Base-by-base conservation (phyloP, 2,797 vertebrate genomes). In the Danio choprae region DNA sequence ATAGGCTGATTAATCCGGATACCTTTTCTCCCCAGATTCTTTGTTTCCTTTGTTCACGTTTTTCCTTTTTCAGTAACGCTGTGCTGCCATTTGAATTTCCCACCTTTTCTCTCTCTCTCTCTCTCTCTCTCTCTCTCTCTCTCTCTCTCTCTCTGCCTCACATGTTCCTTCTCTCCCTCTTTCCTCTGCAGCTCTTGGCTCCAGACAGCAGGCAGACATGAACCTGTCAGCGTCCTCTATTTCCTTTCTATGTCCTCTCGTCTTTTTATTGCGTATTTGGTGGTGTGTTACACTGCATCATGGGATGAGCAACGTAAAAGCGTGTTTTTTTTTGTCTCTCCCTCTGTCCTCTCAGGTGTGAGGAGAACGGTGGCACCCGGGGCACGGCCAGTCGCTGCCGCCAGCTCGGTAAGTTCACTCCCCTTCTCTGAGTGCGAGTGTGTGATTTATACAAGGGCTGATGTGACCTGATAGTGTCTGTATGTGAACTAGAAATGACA, bases 141-240 rank as follows among this genome's bases (percentile, higher is more conserved):
- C 74, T 81, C 60, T 53, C 65, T 74, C 73, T 67, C 18, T 22
- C 73, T 65, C 69, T 74, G 70, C 20, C 70, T 48, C 59, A 65
- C 38, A 46, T 50, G 29, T 44, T n/a, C 78, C 20, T 51, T 46
- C 59, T 40, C 74, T 50, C 59, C 75, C 36, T 58, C 74, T 77
- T 78, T 59, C 51, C 85, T 88, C 88, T 91, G 90, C 87, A 90
- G 90, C 90, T 92, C 90, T 92, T 88, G 84, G 85, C 90, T 92
- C 89, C 90, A 94, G 93, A 92, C 91, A 88, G 91, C 48, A 20
- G 81, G 90, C 87, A 93, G 93, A 92, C 91, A 87, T 89, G 84
- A 88, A 85, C 91, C 89, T 92, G 90, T 87, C 86, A 68, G 74
- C 80, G 62, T 86, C 85, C 83, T 77, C 22, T 81, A 38, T 4